Conservation (phyloP, 2,797 vertebrate species). For the Gadopsis marmoratus region DNA sequence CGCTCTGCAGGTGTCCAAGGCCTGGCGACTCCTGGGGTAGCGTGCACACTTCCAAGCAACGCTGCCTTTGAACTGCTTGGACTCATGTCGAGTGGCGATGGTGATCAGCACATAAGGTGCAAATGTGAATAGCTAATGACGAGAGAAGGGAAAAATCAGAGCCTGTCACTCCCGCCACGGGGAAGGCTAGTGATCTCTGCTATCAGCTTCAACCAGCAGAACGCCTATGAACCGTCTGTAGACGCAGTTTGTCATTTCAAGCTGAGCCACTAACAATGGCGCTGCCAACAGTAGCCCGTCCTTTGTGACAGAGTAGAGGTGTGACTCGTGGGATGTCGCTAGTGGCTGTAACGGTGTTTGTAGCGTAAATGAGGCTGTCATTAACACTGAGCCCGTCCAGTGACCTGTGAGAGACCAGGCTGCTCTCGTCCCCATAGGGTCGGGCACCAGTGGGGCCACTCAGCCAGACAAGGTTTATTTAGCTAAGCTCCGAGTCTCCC, state of each 20-base stretch:
- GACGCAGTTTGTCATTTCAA: slow-evolving; percentile 73
- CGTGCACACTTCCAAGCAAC: slow-evolving; percentile 77
- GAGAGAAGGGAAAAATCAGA: slow-evolving; percentile 63
- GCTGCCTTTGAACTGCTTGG: slow-evolving; percentile 76
- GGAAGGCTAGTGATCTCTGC: slow-evolving; percentile 74
- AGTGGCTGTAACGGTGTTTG: slow-evolving; percentile 56
- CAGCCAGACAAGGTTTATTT: slow-evolving; percentile 82
- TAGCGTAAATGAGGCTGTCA: slow-evolving; percentile 66
- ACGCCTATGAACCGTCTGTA: slow-evolving; percentile 55
- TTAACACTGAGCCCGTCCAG: slow-evolving; percentile 56
- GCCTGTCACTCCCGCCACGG: slow-evolving; percentile 70
- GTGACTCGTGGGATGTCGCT: slow-evolving; percentile 61
- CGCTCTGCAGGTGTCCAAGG: slow-evolving; percentile 72
- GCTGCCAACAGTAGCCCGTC: slow-evolving; percentile 54
- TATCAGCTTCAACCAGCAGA: slow-evolving; percentile 80
- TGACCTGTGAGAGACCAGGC: slow-evolving; percentile 74
- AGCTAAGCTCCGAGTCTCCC: slow-evolving; percentile 79
- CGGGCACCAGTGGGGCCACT: slow-evolving; percentile 71
- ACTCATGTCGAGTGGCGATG: slow-evolving; percentile 78
- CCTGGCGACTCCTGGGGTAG: slow-evolving; percentile 76
- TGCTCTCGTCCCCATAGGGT: slow-evolving; percentile 58
- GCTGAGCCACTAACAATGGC: slow-evolving; percentile 70
- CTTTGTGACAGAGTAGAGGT: slow-evolving; percentile 57
- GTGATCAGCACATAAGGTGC: slow-evolving; percentile 82
- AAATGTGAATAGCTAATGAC: slow-evolving; percentile 84